These are phyloP conservation scores for Lontra canadensis DNA, from an alignment of 2,113 vertebrate species.

Conservation along the genomic window DNA sequence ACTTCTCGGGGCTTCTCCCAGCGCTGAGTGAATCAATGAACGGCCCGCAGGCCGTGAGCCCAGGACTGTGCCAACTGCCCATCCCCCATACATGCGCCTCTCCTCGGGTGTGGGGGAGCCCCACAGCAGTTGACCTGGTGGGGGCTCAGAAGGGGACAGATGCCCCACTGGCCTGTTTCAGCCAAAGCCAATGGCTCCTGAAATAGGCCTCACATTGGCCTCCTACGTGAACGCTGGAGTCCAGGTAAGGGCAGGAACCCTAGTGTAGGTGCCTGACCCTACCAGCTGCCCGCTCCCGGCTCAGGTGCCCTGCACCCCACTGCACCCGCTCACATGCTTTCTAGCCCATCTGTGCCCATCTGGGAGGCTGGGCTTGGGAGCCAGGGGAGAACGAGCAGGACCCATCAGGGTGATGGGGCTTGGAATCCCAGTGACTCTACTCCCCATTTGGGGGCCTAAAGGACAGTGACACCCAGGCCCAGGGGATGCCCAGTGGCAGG, in stretches of 20 bases:
- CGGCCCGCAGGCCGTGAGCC: not conserved
- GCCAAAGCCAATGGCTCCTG: not conserved
- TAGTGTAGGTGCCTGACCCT: not conserved
- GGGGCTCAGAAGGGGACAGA: not conserved
- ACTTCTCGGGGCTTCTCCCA: not conserved
- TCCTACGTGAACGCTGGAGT: not conserved
- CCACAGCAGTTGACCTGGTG: accelerated
- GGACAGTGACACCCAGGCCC: not conserved
- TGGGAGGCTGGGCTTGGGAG: too few species aligned
- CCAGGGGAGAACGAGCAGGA: too few species aligned
- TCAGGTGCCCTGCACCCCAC: not conserved
- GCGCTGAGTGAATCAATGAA: not conserved
- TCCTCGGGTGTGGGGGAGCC: not conserved
- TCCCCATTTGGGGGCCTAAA: not conserved
- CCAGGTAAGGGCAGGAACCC: not conserved
- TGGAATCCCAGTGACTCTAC: not conserved
- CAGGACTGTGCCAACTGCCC: not conserved
- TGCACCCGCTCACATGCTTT: not conserved
- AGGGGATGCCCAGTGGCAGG: not conserved
- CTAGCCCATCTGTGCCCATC: not conserved
- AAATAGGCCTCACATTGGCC: not conserved
- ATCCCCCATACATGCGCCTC: not conserved
- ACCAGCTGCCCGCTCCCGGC: not conserved
- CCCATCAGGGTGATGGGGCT: too few species aligned
- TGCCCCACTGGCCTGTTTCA: not conserved